These are phyloP conservation scores for Myiozetetes cayanensis DNA, from an alignment of 2,113 vertebrate genomes.

Conservation along the genomic window DNA sequence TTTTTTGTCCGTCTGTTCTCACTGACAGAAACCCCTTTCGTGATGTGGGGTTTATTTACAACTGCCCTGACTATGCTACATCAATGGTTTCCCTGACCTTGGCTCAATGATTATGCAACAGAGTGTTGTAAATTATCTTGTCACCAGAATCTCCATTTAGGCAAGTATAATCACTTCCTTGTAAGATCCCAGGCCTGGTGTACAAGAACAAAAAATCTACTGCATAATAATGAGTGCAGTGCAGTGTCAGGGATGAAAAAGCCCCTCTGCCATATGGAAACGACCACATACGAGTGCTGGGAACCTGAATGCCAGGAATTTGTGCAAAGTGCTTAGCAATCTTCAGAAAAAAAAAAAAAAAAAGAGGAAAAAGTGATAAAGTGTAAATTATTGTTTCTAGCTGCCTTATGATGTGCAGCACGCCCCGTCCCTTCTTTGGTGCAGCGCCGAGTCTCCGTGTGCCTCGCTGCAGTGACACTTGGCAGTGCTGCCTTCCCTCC, in stretches of 20 bases:
- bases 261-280: neutral
- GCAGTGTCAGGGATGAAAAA: neutral
- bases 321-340: neutral
- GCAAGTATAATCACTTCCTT: slow-evolving; percentile 50
- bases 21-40: neutral
- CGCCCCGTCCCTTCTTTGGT: neutral
- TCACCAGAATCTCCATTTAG: slow-evolving; percentile 47
- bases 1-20: neutral
- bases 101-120: slow-evolving; percentile 53
- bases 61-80: neutral
- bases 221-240: slow-evolving; percentile 2
- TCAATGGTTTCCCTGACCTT: slow-evolving; percentile 56
- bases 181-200: slow-evolving; percentile 18
- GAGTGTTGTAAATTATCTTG: slow-evolving; percentile 57
- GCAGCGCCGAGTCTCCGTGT: neutral
- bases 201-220: slow-evolving; percentile 5
- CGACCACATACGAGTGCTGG: neutral
- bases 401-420: neutral
- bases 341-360: neutral
- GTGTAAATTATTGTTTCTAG: neutral
- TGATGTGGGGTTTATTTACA: slow-evolving; percentile 40
- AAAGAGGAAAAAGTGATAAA: neutral
- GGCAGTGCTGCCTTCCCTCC: neutral
- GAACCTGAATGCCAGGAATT: neutral
- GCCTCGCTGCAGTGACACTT: neutral